Evolutionary conservation across 2,113 vertebrate genomes (phyloP).

Genomic region (Phaethornis superciliosus): DNA sequence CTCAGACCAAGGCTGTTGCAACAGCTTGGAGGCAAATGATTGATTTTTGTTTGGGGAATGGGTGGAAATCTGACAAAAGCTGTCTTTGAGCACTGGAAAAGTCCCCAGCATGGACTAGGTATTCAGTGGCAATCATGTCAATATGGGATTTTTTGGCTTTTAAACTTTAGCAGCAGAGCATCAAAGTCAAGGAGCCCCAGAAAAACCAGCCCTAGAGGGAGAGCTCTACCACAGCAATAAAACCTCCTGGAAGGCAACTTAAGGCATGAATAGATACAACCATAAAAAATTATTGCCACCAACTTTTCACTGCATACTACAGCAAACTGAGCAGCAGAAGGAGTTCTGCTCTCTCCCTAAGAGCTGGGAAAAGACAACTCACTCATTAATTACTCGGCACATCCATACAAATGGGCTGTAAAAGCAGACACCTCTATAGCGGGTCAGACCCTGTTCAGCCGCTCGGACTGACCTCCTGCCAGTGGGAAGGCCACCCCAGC

Average conservation of each 20-base stretch:
- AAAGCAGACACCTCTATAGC: no score
- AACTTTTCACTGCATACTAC: neutral
- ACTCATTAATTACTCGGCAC: accelerated
- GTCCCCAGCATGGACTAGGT: neutral
- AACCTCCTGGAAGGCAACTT: neutral
- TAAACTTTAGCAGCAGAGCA: neutral
- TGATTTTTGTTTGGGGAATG: neutral
- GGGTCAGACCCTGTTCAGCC: neutral
- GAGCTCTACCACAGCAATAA: neutral
- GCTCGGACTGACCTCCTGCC: neutral
- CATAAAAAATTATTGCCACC: accelerated
- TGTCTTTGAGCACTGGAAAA: neutral
- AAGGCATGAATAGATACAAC: neutral
- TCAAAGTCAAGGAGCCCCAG: neutral
- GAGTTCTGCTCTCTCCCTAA: neutral
- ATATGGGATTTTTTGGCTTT: neutral
- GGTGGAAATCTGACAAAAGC: neutral
- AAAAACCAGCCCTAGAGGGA: neutral
- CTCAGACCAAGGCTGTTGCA: neutral
- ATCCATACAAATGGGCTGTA: accelerated
- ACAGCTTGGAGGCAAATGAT: neutral
- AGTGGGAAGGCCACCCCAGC: accelerated
- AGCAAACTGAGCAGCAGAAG: neutral
- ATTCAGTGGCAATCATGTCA: neutral
- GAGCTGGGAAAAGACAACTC: neutral